A percentile compares a stretch with the other conserved stretches of the same genome.
phyloP scores from a whole-genome alignment of 2,888 invertebrate genomes.

The Lasioglossum calceatum region DNA sequence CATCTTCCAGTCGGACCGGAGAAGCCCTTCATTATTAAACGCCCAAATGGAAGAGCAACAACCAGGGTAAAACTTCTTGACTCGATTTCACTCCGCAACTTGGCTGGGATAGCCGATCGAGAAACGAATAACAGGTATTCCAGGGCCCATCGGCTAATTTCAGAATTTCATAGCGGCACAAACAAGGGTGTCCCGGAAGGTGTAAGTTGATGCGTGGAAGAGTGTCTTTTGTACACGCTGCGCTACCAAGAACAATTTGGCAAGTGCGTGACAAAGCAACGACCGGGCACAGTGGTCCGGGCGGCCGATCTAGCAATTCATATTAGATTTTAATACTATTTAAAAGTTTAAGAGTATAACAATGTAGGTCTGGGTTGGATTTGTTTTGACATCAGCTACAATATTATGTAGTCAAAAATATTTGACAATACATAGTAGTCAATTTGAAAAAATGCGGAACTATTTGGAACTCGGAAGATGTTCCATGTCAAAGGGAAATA shows the following conservation, averaged over 20 bases:
- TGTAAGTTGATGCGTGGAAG: too few species aligned
- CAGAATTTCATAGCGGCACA: not conserved
- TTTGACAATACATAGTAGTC: too few species aligned
- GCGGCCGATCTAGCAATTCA: too few species aligned
- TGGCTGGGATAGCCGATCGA: not conserved
- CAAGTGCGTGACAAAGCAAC: not conserved
- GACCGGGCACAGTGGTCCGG: too few species aligned
- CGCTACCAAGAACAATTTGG: not conserved
- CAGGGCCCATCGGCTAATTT: not conserved
- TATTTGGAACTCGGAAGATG: too few species aligned
- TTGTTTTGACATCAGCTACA: too few species aligned
- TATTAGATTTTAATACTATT: too few species aligned
- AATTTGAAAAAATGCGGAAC: too few species aligned
- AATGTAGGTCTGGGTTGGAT: too few species aligned
- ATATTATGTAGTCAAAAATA: too few species aligned
- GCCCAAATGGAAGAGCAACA: conserved; percentile 51
- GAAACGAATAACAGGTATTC: not conserved
- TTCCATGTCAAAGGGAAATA: too few species aligned
- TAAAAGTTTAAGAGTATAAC: too few species aligned
- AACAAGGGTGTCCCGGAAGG: not conserved
- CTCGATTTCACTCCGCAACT: not conserved
- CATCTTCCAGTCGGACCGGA: not conserved
- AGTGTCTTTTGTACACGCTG: not conserved
- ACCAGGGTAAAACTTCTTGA: conserved; percentile 1
- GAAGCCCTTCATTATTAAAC: conserved; percentile 51